phyloP scores from a whole-genome alignment of 2,113 vertebrate genomes.

The Silurus meridionalis region DNA sequence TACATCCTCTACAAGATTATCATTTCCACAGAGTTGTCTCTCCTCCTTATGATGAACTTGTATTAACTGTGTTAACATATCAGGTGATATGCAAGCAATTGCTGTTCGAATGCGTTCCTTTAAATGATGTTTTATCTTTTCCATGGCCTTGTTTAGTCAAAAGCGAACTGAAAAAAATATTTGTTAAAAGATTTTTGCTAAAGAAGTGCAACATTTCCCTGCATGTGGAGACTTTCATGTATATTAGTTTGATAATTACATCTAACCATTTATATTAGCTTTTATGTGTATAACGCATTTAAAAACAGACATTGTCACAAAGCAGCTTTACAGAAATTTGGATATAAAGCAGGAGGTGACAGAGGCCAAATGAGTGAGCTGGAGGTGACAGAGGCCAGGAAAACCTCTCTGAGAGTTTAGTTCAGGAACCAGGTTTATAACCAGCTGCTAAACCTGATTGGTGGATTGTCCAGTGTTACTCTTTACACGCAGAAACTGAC shows the following conservation, averaged over 20 bases:
- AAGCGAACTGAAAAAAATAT: too few relatives aligned
- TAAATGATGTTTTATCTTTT: too few relatives aligned
- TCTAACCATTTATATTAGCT: not conserved
- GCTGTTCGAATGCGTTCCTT: too few relatives aligned
- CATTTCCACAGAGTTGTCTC: too few relatives aligned
- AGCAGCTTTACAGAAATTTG: not conserved
- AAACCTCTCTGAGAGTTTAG: not conserved
- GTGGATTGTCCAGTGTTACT: conserved; percentile 63
- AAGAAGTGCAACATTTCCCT: too few relatives aligned
- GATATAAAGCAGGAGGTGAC: not conserved
- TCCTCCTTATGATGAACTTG: too few relatives aligned
- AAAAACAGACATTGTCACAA: not conserved
- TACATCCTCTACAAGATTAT: too few relatives aligned
- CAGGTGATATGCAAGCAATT: too few relatives aligned
- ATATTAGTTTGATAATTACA: not conserved
- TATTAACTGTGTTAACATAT: too few relatives aligned
- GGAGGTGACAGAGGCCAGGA: not conserved
- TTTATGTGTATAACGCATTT: not conserved
- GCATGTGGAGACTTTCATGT: too few relatives aligned
- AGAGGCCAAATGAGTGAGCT: not conserved
- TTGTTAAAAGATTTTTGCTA: too few relatives aligned
- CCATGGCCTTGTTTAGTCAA: too few relatives aligned
- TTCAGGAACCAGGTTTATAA: not conserved
- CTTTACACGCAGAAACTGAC: conserved; percentile 47
- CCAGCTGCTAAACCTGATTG: conserved; percentile 23